These are phyloP conservation scores for Urocitellus parryii DNA, from an alignment of 2,113 vertebrate genomes.

Conservation along the genomic window DNA sequence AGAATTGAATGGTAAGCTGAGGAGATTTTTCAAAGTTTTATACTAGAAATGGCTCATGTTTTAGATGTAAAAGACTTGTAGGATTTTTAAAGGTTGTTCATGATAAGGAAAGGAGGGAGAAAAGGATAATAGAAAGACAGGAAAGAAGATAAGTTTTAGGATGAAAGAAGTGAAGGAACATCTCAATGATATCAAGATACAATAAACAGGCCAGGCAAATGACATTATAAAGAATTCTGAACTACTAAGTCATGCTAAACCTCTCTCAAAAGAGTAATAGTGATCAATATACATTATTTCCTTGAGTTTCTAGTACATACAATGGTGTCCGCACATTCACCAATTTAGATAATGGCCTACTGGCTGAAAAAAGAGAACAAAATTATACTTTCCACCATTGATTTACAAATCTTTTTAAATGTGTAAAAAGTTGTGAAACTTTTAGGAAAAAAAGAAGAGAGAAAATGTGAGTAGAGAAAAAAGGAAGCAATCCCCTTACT, in stretches of 20 bases:
- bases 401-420: background rate
- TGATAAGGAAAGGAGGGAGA: background rate
- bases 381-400: background rate
- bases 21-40: background rate
- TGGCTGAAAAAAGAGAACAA: background rate
- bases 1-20: background rate
- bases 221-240: constrained; percentile 28
- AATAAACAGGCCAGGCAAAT: background rate
- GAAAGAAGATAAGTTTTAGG: background rate
- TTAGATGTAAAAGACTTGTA: background rate
- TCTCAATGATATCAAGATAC: background rate
- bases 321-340: background rate
- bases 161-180: background rate
- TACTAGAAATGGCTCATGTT: background rate
- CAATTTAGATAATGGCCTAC: background rate
- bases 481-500: background rate
- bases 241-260: background rate
- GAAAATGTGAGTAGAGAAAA: background rate
- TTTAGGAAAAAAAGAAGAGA: background rate
- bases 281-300: background rate
- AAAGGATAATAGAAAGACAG: background rate
- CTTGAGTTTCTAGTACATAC: background rate
- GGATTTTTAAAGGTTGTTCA: background rate
- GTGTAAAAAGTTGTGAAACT: background rate
- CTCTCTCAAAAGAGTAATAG: background rate